phyloP scores from a whole-genome alignment of 2,888 invertebrate genomes.

The Drosophila fulvimacula region DNA sequence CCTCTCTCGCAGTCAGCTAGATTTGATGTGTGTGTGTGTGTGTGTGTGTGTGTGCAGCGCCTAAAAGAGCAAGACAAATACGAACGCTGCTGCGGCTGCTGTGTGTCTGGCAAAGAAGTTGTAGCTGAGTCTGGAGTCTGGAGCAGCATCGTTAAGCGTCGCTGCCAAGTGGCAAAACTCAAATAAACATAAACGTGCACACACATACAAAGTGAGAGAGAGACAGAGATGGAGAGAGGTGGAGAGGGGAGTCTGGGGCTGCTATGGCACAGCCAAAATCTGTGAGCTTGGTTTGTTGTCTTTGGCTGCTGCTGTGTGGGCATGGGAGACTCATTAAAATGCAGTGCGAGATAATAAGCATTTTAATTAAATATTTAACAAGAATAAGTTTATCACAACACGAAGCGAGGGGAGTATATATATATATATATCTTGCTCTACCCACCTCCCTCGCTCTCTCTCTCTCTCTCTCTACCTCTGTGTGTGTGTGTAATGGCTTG shows the following conservation, averaged over 20 bases:
- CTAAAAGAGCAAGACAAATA: slow-evolving; percentile 79
- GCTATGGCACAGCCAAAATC: slow-evolving; percentile 61
- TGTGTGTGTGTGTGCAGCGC: slow-evolving; percentile 46
- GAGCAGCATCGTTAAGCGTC: slow-evolving; percentile 74
- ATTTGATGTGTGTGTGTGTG: slow-evolving; percentile 20
- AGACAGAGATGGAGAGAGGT: slow-evolving; percentile 2
- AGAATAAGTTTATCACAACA: slow-evolving; percentile 84
- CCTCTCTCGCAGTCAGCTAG: background rate
- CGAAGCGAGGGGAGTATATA: slow-evolving; percentile 40
- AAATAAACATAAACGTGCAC: slow-evolving; percentile 78
- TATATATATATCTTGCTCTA: background rate
- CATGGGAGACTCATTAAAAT: slow-evolving; percentile 82
- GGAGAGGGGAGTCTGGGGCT: background rate
- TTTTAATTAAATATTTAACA: slow-evolving; percentile 83
- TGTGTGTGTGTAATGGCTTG: slow-evolving; percentile 69
- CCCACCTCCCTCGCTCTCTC: background rate
- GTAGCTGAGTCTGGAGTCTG: slow-evolving; percentile 9
- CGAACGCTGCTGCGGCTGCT: slow-evolving; percentile 41
- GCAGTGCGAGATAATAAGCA: slow-evolving; percentile 80
- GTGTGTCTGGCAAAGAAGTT: slow-evolving; percentile 55
- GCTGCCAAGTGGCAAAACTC: slow-evolving; percentile 81
- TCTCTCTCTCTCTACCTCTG: background rate
- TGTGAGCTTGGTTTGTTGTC: slow-evolving; percentile 76
- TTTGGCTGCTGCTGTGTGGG: slow-evolving; percentile 52
- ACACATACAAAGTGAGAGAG: slow-evolving; percentile 31